A percentile compares a stretch with the other conserved stretches of the same genome.
Evolutionary conservation across 1,140 invertebrate species (phyloP).

Genomic region (Dufourea novaeangliae): DNA sequence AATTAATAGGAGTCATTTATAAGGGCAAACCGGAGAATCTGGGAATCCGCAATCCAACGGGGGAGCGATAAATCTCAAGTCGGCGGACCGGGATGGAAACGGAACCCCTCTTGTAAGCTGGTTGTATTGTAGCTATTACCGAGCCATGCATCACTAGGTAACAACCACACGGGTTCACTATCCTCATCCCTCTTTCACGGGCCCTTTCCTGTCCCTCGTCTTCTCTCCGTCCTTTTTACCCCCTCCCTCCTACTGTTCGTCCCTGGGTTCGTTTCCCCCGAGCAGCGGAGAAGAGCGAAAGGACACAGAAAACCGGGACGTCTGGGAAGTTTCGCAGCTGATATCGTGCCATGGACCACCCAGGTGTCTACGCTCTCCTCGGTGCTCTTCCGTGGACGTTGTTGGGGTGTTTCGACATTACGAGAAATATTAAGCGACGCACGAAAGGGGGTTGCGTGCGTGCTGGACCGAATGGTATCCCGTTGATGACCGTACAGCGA

Average conservation of each 20-base stretch:
- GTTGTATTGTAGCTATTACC: conserved; percentile 82
- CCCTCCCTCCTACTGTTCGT: conserved; percentile 26
- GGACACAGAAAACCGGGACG: conserved; percentile 64
- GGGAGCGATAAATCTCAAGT: conserved; percentile 81
- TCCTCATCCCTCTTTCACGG: conserved; percentile 51
- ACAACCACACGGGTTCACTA: conserved; percentile 73
- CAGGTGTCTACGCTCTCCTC: conserved; percentile 73
- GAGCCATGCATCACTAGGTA: conserved; percentile 81
- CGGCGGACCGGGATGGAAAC: conserved; percentile 71
- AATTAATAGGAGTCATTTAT: conserved; percentile 82
- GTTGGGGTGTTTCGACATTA: conserved; percentile 46
- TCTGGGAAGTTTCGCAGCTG: conserved; percentile 79
- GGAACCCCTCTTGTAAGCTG: conserved; percentile 80
- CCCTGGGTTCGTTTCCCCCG: conserved; percentile 35
- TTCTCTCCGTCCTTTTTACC: conserved; percentile 36
- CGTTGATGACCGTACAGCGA: conserved; percentile 44
- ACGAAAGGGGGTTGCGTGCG: conserved; percentile 37
- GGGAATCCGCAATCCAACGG: conserved; percentile 79
- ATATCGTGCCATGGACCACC: conserved; percentile 78
- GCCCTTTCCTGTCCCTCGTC: not conserved
- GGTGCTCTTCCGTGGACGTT: conserved; percentile 32
- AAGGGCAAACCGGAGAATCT: conserved; percentile 81
- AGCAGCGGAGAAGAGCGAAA: conserved; percentile 62
- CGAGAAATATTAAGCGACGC: conserved; percentile 57
- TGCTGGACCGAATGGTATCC: conserved; percentile 2